Evolutionary conservation across 2,797 vertebrate species (phyloP).

Genomic region (Delichon dasypus): DNA sequence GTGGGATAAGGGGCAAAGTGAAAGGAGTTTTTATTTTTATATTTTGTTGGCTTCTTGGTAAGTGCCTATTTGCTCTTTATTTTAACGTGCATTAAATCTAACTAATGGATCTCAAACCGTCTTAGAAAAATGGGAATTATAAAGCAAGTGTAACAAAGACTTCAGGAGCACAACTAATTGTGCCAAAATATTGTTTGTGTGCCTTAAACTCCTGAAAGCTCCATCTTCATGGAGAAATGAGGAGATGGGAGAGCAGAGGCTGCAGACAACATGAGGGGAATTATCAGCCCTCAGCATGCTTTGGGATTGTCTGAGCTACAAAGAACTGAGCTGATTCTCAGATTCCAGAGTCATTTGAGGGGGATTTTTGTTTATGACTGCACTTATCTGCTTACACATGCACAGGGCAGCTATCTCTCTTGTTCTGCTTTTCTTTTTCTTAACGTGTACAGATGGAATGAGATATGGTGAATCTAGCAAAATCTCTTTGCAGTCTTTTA

Average conservation of each 20-base stretch:
- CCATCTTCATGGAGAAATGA: background rate
- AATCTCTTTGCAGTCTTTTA: background rate
- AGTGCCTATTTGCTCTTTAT: conserved; percentile 52
- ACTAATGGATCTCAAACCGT: conserved; percentile 61
- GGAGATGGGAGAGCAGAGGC: background rate
- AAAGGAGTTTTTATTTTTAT: background rate
- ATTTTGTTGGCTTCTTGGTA: conserved; percentile 4
- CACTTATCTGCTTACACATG: background rate
- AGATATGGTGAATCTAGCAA: background rate
- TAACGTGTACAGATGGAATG: background rate
- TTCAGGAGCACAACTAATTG: conserved; percentile 18
- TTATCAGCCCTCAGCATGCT: background rate
- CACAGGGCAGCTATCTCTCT: background rate
- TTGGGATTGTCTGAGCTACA: background rate
- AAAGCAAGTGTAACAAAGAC: conserved; percentile 24
- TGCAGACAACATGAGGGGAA: background rate
- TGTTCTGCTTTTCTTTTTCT: background rate
- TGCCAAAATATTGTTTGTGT: background rate
- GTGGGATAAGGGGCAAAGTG: conserved; percentile 24
- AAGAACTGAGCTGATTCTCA: background rate
- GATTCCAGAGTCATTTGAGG: background rate
- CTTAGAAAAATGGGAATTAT: conserved; percentile 54
- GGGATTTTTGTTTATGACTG: background rate
- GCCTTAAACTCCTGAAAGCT: background rate
- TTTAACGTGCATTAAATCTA: conserved; percentile 60